Base-by-base conservation (phyloP, 2,888 invertebrate genomes). In the Philopedon plagiatum region DNA sequence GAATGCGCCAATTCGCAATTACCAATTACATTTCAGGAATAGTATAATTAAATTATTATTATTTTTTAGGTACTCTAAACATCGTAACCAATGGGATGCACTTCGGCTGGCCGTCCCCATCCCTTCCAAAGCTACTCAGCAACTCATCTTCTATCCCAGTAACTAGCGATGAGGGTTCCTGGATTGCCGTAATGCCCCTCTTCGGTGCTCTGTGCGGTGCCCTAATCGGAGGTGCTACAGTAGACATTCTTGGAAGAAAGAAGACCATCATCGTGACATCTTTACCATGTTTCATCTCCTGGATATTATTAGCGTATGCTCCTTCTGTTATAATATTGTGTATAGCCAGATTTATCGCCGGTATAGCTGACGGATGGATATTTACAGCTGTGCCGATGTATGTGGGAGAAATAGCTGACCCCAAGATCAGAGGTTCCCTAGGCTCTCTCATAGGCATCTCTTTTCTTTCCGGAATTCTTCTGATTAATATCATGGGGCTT, bases 241-340 rank as follows among this genome's bases (percentile, higher is more conserved):
- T 92, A 56, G 91, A 92, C 81, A 86, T 87, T 72, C 87, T 91
- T 66, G 93, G 93, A 18, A 87, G 92, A 19, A 92, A 92, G 81
- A 87, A 86, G 7, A 89, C 90, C 23, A 87, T 92, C 18, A 86
- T 91, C 19, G 80, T 90, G 29, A 88, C 90, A 0, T 79, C 90
- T 1, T 64, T 79, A 19, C 90, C 91, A 0, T 88, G 90, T 78
- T 88, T 90, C 72, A 69, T 89, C 44, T 89, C 91, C 71, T 92
- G 92, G 91, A 82, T 91, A 34, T 83, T 91, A 75, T 87, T 92
- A 77, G 89, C 90, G 69, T 84, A 87, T 34, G 90, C 91, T 37
- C 86, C 86, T 67, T 88, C 88, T 0, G 88, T 90, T 0, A 83
- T 86, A 39, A 78, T 89, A 34, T 85, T 92, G 2, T 90, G 90